Base-by-base conservation (phyloP, 2,113 vertebrate genomes). In the Pantherophis guttatus region DNA sequence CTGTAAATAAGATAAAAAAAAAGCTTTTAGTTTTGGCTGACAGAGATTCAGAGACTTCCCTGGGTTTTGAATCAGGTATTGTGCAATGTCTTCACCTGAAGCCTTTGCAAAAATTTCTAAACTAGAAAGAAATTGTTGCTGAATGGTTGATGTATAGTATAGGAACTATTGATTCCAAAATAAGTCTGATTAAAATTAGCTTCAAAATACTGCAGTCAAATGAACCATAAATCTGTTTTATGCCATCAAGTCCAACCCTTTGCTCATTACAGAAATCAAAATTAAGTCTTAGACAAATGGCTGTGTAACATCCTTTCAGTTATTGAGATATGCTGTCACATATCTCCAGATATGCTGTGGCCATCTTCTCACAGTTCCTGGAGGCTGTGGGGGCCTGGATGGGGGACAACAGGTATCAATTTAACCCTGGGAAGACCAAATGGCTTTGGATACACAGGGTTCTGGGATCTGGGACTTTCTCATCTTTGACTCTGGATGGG, bases 161-260 rank as follows among this genome's bases (percentile, higher is more conserved):
- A 89, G 99, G 98, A 93, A 99, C 99, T 95, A 99, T 98, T 6
- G 99, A 99, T 96, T 98, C 99, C 44, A 99, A 99, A 96, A 99
- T 99, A 7, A 96, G 99, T 99, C 96, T 99, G 99, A 99, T 99
- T 99, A 91, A 99, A 99, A 94, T 44, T 39, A 99, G 99, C 97
- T 99, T 99, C 96, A 99, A 99, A 93, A 98, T 99, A 1, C 97
- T 99, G 5, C 99, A 99, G 96, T 99, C 99, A 53, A 81, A 44
- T 21, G 75, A 21, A 44, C 33, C 75, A 21, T 81, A 81, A 21
- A 19, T 17, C 7, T 81, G 33, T 39, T 81, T 81, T 8, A 81
- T 19, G 33, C 17, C n/a, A 81, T 44, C 75, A 81, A 39, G 17
- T 21, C 70, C 70, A 81, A 39, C 33, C 33, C 17, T 81, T 17